phyloP scores from a whole-genome alignment of 2,888 invertebrate genomes.

The Limnephilus auricula region DNA sequence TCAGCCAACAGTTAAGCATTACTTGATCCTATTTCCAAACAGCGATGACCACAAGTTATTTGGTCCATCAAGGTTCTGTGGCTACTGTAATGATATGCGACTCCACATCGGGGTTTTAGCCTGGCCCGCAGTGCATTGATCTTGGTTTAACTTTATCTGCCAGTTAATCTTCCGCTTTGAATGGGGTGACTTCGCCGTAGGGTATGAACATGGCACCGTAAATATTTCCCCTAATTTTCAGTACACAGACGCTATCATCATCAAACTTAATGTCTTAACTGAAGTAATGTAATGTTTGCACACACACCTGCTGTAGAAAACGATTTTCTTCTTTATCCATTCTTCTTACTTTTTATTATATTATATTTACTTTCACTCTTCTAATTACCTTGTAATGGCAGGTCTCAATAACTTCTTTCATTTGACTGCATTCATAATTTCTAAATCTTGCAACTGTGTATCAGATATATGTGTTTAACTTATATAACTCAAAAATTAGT shows the following conservation, averaged over 20 bases:
- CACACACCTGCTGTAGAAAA: not conserved
- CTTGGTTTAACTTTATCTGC: constrained; percentile 38
- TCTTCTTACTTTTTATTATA: too few relatives aligned
- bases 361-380: too few relatives aligned
- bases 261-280: not conserved
- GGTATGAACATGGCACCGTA: not conserved
- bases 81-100: constrained; percentile 26
- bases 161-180: constrained; percentile 29
- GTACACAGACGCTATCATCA: not conserved
- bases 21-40: not conserved
- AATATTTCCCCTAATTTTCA: not conserved
- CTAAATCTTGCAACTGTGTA: too few relatives aligned
- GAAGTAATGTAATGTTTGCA: not conserved
- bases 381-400: too few relatives aligned
- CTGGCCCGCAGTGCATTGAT: constrained; percentile 39
- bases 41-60: constrained; percentile 23
- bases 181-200: not conserved
- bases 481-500: too few relatives aligned
- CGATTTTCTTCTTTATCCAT: too few relatives aligned
- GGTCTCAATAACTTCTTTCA: too few relatives aligned
- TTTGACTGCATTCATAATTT: too few relatives aligned
- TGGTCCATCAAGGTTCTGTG: constrained; percentile 2
- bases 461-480: too few relatives aligned
- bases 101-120: constrained; percentile 19
- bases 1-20: not conserved